Percentiles rank a stretch among this genome's conserved stretches.
Conservation (phyloP, 2,113 vertebrate species). For the Sakesphorus luctuosus region DNA sequence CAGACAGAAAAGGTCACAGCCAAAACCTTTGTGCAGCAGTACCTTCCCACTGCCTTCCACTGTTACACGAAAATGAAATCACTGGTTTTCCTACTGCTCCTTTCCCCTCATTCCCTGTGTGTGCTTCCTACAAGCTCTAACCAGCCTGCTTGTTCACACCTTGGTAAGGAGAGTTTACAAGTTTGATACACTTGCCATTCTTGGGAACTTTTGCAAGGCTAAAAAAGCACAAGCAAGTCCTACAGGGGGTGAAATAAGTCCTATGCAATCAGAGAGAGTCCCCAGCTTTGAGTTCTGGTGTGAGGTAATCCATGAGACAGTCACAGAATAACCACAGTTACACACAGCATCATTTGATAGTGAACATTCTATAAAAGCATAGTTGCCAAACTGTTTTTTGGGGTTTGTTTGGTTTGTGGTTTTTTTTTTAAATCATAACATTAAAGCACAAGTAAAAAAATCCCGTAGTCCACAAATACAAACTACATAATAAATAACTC, state of each 20-base stretch:
- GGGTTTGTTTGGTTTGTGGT: too few relatives aligned
- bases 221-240: neutral
- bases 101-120: neutral
- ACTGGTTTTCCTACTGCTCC: neutral
- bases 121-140: neutral
- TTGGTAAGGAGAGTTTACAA: neutral
- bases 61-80: neutral
- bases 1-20: neutral
- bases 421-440: neutral
- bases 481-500: constrained; percentile 39
- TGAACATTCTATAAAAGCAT: neutral
- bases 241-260: neutral
- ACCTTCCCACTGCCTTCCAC: neutral
- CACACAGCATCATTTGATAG: neutral
- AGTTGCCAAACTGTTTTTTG: neutral
- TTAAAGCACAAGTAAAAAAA: constrained; percentile 13
- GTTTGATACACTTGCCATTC: neutral
- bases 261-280: neutral
- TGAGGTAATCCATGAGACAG: neutral
- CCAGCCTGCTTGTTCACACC: neutral
- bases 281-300: neutral
- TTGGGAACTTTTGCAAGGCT: neutral
- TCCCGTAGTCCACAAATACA: neutral
- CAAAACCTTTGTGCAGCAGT: neutral
- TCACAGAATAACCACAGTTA: neutral